Conservation (phyloP, 2,797 vertebrate genomes). For the Sebastes cheni region DNA sequence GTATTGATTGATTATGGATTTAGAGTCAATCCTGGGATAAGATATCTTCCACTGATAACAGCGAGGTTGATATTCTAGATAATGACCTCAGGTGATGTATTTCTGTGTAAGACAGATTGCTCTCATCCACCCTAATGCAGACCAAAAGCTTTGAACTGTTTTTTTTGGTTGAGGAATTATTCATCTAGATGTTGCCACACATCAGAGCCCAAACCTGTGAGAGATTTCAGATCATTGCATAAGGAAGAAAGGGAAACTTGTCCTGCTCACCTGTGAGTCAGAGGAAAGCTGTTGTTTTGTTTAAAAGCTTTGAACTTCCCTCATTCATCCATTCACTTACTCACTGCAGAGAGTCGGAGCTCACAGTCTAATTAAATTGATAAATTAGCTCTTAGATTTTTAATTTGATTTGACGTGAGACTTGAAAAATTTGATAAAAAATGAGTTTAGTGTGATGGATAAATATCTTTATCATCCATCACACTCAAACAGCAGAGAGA, state of each 20-base stretch:
- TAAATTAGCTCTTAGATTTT: not conserved
- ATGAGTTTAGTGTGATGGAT: not conserved
- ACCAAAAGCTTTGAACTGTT: constrained; percentile 22
- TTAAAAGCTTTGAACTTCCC: constrained; percentile 19
- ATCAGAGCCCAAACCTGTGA: constrained; percentile 24
- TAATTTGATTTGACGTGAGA: not conserved
- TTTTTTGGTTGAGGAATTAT: constrained; percentile 14
- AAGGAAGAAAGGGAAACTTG: constrained; percentile 29
- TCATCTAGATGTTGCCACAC: constrained; percentile 12
- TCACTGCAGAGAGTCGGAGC: not conserved
- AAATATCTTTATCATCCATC: not conserved
- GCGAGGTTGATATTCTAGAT: constrained; percentile 9
- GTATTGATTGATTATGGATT: constrained; percentile 45
- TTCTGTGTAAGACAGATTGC: constrained; percentile 24
- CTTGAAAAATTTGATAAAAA: not conserved
- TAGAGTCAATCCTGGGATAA: constrained; percentile 26
- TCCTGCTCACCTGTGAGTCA: constrained; percentile 33
- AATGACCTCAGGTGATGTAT: constrained; percentile 32
- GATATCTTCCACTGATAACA: constrained; percentile 25
- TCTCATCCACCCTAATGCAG: not conserved
- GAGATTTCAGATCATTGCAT: constrained; percentile 60
- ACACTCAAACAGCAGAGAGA: not conserved
- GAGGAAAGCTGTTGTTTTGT: constrained; percentile 18
- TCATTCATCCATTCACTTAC: not conserved
- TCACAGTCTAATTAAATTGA: not conserved